A percentile compares a stretch with the other conserved stretches of the same genome.
Evolutionary conservation across 2,888 invertebrate species (phyloP).

Genomic region (Bombyx huttoni): DNA sequence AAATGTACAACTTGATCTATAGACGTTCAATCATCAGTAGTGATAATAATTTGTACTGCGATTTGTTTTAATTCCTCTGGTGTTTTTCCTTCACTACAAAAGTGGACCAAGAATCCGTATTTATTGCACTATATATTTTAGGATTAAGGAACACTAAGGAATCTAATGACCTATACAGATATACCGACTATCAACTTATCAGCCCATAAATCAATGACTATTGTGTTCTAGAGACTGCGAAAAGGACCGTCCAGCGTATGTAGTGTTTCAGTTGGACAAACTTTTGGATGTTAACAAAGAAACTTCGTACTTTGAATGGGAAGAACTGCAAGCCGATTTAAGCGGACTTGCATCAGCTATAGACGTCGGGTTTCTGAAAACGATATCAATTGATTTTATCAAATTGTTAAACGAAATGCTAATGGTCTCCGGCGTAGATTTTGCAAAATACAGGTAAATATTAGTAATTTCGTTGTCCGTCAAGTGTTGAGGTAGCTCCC

Average conservation of each 20-base stretch:
- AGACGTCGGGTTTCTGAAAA: conserved; percentile 62
- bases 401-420: conserved; percentile 72
- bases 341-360: conserved; percentile 66
- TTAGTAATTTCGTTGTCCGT: background rate
- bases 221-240: conserved; percentile 76
- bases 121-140: too few species aligned
- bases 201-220: background rate
- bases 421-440: conserved; percentile 71
- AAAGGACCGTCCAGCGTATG: conserved; percentile 79
- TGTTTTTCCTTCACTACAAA: too few species aligned
- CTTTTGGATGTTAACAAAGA: conserved; percentile 79
- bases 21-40: too few species aligned
- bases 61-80: too few species aligned
- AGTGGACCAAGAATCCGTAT: too few species aligned
- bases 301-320: conserved; percentile 77
- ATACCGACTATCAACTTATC: too few species aligned
- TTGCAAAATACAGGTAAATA: conserved; percentile 70
- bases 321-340: conserved; percentile 68
- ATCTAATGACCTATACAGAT: too few species aligned
- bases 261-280: conserved; percentile 79
- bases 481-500: background rate
- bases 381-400: conserved; percentile 72
- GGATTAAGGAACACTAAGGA: too few species aligned
- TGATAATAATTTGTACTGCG: too few species aligned
- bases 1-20: background rate